Percentiles rank a stretch among this genome's conserved stretches.
Evolutionary conservation across 1,140 invertebrate species (phyloP).

Genomic region (Coenobita brevimanus): DNA sequence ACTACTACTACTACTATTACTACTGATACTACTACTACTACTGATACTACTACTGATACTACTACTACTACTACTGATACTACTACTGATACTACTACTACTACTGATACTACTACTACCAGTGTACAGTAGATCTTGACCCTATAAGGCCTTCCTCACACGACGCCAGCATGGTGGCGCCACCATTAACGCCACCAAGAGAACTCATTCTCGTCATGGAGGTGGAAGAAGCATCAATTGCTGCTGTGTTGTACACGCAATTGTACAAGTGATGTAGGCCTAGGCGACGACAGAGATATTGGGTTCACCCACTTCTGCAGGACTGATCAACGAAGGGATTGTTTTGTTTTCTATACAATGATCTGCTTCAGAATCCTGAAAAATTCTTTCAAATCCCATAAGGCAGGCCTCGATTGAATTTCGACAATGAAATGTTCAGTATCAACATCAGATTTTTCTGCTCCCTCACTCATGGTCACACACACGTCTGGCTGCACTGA

Average conservation of each 20-base stretch:
- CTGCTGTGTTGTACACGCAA: not conserved
- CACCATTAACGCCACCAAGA: conserved; percentile 6
- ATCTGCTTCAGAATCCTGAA: not conserved
- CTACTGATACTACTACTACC: too few relatives aligned
- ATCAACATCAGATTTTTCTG: conserved; percentile 15
- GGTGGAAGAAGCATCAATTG: not conserved
- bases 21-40: too few relatives aligned
- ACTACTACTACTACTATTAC: too few relatives aligned
- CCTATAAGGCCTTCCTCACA: not conserved
- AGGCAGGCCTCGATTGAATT: conserved; percentile 5
- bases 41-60: too few relatives aligned
- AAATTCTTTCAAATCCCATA: conserved; percentile 3
- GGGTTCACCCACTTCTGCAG: too few relatives aligned
- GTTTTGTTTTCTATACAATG: not conserved
- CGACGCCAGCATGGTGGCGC: not conserved
- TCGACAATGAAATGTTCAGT: conserved; percentile 8
- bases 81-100: too few relatives aligned
- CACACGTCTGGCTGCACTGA: too few relatives aligned
- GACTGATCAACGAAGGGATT: too few relatives aligned
- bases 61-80: too few relatives aligned
- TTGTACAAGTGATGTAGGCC: conserved; percentile 4
- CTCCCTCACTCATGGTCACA: not conserved
- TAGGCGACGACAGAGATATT: too few relatives aligned
- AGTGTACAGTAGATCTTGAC: too few relatives aligned
- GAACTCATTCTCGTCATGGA: conserved; percentile 1